Evolutionary conservation across 2,888 invertebrate genomes (phyloP).

Genomic region (Harmothoe impar): DNA sequence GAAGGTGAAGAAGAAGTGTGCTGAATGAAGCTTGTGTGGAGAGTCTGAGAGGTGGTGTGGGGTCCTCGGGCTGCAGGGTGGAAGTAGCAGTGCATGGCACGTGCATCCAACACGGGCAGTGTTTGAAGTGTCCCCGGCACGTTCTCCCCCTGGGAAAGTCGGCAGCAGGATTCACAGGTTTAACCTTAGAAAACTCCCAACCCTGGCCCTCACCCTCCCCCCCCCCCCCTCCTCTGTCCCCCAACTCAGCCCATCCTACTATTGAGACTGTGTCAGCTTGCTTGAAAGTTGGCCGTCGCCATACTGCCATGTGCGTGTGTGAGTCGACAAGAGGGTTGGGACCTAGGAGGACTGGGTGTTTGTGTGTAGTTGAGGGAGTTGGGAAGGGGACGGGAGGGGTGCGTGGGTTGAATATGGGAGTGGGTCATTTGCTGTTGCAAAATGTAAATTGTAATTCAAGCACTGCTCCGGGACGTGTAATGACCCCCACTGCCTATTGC

Average conservation of each 20-base stretch:
- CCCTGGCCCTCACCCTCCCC: constrained; percentile 14
- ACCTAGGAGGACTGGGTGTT: no score
- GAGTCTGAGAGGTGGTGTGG: not conserved
- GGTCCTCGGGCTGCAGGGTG: not conserved
- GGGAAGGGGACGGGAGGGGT: not conserved
- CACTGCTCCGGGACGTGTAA: no score
- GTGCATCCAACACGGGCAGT: not conserved
- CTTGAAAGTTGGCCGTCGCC: no score
- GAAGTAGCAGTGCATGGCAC: constrained; percentile 7
- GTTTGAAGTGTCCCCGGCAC: constrained; percentile 49
- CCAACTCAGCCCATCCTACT: not conserved
- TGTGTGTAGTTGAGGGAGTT: no score
- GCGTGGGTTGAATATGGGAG: not conserved
- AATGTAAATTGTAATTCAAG: not conserved
- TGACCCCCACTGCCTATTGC: no score
- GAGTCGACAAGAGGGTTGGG: no score
- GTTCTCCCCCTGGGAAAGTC: constrained; percentile 40
- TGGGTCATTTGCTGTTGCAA: constrained; percentile 15
- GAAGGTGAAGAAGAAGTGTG: not conserved
- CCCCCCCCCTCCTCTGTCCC: not conserved
- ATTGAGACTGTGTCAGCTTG: not conserved
- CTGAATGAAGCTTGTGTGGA: not conserved
- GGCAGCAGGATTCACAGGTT: constrained; percentile 43
- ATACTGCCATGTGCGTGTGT: no score
- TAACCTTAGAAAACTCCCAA: not conserved